These are phyloP conservation scores for Hydrophis major DNA, from an alignment of 2,797 vertebrate species.

Conservation along the genomic window DNA sequence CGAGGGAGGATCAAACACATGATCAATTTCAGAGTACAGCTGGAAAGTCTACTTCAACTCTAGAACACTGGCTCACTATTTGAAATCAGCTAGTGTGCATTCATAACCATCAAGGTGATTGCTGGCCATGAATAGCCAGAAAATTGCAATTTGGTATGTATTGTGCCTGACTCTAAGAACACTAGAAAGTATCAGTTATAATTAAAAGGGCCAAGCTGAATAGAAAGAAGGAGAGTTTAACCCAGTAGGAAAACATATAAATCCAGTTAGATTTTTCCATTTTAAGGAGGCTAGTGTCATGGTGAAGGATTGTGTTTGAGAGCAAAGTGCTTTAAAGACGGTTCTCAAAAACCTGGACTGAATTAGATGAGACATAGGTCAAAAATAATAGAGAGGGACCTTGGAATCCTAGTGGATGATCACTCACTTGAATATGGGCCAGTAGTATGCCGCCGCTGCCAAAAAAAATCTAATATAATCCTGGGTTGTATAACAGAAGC, in stretches of 20 bases:
- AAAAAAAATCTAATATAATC: too few species aligned
- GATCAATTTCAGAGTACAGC: not conserved
- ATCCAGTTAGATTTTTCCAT: not conserved
- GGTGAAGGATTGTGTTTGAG: not conserved
- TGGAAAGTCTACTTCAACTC: not conserved
- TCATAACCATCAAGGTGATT: not conserved
- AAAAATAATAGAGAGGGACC: too few species aligned
- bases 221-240: not conserved
- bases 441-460: too few species aligned
- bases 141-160: not conserved
- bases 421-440: too few species aligned
- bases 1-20: not conserved
- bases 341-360: not conserved
- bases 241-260: not conserved
- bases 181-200: not conserved
- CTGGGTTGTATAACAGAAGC: too few species aligned
- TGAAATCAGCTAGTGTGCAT: not conserved
- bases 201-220: not conserved
- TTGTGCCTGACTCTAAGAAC: not conserved
- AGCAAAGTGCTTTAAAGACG: not conserved
- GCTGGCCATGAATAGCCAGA: not conserved
- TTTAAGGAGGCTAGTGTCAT: not conserved
- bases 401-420: too few species aligned
- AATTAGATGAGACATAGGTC: too few species aligned
- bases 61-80: not conserved